phyloP scores from a whole-genome alignment of 2,113 vertebrate genomes.

The rat (Rattus norvegicus) region DNA sequence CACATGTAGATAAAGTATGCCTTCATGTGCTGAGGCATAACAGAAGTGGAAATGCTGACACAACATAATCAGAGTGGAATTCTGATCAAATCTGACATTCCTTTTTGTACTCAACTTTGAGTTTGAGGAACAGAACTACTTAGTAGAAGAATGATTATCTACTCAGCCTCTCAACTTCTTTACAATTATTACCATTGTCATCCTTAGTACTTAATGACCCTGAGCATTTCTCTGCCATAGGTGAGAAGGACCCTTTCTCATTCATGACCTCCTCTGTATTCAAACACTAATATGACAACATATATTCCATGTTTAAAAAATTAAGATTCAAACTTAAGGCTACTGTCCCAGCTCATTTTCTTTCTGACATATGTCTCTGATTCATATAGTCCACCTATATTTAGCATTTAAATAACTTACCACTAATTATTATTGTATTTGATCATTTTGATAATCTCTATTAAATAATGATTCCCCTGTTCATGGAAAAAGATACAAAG shows the following conservation, averaged over 20 bases:
- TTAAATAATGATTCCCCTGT: background rate
- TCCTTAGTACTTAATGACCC: background rate
- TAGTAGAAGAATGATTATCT: background rate
- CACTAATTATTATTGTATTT: background rate
- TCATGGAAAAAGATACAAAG: background rate
- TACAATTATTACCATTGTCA: background rate
- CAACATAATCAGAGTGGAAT: background rate
- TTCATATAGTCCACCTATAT: background rate
- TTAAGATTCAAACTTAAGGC: background rate
- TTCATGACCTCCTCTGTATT: background rate
- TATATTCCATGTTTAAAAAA: background rate
- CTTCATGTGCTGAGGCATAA: background rate
- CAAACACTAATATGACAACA: background rate
- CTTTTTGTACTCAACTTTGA: background rate
- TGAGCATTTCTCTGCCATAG: background rate
- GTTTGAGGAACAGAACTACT: background rate
- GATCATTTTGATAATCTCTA: background rate
- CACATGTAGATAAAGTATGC: background rate
- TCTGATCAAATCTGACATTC: background rate
- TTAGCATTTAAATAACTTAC: background rate
- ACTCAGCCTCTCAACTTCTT: background rate
- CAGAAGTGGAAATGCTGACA: rapidly evolving
- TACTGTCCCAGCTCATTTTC: background rate
- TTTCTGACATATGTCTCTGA: background rate
- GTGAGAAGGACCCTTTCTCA: background rate